These are phyloP conservation scores for Buathra laborator DNA, from an alignment of 2,888 invertebrate genomes.

Conservation along the genomic window DNA sequence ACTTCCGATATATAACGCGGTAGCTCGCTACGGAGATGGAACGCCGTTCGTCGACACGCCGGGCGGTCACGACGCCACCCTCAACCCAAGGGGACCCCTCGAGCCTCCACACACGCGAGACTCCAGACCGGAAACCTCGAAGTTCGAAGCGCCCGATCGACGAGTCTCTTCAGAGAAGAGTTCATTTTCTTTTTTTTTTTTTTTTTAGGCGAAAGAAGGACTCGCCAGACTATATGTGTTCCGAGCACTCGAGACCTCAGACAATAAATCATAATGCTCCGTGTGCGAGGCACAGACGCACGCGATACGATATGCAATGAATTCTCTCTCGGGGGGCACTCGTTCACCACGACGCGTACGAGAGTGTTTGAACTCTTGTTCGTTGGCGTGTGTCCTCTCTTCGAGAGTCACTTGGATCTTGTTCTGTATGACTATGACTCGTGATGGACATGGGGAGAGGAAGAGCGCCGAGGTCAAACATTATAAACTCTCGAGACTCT, in stretches of 20 bases:
- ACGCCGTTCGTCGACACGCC: constrained; percentile 55
- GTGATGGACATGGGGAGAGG: constrained; percentile 53
- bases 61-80: constrained; percentile 53
- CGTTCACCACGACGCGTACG: constrained; percentile 44
- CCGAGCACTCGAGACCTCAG: constrained; percentile 69
- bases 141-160: constrained; percentile 37
- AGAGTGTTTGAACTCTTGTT: constrained; percentile 68
- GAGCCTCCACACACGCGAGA: not conserved
- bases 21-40: constrained; percentile 38
- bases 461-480: constrained; percentile 59
- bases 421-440: constrained; percentile 17
- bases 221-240: constrained; percentile 59
- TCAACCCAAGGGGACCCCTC: constrained; percentile 20
- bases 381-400: constrained; percentile 50
- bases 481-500: constrained; percentile 52
- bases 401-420: constrained; percentile 53
- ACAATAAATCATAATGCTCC: constrained; percentile 70
- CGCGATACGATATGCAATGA: constrained; percentile 66
- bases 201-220: constrained; percentile 22
- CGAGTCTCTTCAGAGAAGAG: not conserved
- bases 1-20: constrained; percentile 57
- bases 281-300: constrained; percentile 59
- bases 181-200: constrained; percentile 12
- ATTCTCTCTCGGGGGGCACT: not conserved
- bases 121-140: constrained; percentile 35